phyloP scores from a whole-genome alignment of 2,888 invertebrate species.

The Dryomyza anilis region DNA sequence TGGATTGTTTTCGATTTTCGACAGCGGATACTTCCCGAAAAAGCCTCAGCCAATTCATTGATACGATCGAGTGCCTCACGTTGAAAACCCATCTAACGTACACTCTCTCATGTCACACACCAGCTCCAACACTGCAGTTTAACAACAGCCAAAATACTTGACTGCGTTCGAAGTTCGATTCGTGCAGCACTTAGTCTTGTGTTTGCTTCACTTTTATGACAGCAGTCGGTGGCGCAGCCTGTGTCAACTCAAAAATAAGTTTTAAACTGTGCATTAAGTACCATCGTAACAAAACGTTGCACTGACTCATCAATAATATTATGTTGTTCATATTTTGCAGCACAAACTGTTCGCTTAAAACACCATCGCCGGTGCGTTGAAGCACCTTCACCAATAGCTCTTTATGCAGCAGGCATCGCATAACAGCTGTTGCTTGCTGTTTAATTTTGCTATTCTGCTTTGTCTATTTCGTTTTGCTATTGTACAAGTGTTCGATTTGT shows the following conservation, averaged over 20 bases:
- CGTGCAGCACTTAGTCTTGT: slow-evolving; percentile 75
- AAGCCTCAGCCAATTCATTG: slow-evolving; percentile 85
- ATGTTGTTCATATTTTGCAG: slow-evolving; percentile 80
- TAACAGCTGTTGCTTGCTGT: too few relatives aligned
- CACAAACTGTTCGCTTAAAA: slow-evolving; percentile 79
- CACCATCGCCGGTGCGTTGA: slow-evolving; percentile 76
- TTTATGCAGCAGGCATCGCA: slow-evolving; percentile 71
- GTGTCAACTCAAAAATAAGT: slow-evolving; percentile 51
- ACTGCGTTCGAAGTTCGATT: slow-evolving; percentile 76
- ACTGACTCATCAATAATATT: slow-evolving; percentile 82
- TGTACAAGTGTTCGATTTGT: too few relatives aligned
- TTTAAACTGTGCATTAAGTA: slow-evolving; percentile 81
- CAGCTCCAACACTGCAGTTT: slow-evolving; percentile 85
- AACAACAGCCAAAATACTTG: slow-evolving; percentile 80
- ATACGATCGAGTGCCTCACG: slow-evolving; percentile 78
- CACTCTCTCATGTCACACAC: slow-evolving; percentile 72
- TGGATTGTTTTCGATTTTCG: slow-evolving; percentile 86
- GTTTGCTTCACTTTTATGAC: slow-evolving; percentile 66
- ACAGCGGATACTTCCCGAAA: slow-evolving; percentile 83
- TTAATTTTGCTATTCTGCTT: too few relatives aligned
- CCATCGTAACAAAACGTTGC: slow-evolving; percentile 93
- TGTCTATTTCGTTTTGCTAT: too few relatives aligned
- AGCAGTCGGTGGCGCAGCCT: slow-evolving; percentile 61
- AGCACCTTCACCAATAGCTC: slow-evolving; percentile 67
- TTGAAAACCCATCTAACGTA: slow-evolving; percentile 80